Conservation (phyloP, 2,888 invertebrate species). For the Brachyptera putata region DNA sequence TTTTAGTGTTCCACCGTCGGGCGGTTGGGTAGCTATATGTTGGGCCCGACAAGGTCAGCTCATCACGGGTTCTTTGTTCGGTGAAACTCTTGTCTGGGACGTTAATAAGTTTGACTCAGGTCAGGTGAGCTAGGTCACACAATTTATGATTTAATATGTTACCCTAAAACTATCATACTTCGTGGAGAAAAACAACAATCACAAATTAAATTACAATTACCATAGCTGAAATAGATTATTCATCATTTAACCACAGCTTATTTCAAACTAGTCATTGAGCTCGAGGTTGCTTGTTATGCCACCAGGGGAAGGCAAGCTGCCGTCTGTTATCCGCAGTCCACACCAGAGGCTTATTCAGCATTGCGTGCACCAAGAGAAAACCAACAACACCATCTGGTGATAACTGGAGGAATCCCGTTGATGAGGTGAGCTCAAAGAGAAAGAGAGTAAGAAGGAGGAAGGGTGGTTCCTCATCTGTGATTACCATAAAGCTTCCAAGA, state of each 20-base stretch:
- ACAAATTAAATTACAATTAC: too few species aligned
- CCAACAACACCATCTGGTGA: neutral
- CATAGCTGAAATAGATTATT: too few species aligned
- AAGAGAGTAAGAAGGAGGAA: too few species aligned
- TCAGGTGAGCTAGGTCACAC: neutral
- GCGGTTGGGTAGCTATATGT: conserved; percentile 42
- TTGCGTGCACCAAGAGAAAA: conserved; percentile 48
- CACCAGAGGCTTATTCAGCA: conserved; percentile 57
- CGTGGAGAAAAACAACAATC: too few species aligned
- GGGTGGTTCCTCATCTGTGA: too few species aligned
- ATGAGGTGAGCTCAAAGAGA: too few species aligned
- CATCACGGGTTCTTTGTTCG: conserved; percentile 55
- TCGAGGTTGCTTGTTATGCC: neutral
- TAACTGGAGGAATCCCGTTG: neutral
- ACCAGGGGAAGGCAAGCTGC: neutral
- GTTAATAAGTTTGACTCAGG: conserved; percentile 42
- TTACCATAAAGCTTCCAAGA: too few species aligned
- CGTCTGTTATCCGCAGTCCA: conserved; percentile 42
- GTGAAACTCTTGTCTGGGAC: conserved; percentile 60
- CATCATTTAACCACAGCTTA: too few species aligned
- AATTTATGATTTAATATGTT: too few species aligned
- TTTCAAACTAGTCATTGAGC: too few species aligned
- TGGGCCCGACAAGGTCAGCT: conserved; percentile 59
- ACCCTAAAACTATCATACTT: too few species aligned
- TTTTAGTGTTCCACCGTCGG: too few species aligned